Base-by-base conservation (phyloP, 2,797 vertebrate genomes). In the Pseudochirops cupreus region DNA sequence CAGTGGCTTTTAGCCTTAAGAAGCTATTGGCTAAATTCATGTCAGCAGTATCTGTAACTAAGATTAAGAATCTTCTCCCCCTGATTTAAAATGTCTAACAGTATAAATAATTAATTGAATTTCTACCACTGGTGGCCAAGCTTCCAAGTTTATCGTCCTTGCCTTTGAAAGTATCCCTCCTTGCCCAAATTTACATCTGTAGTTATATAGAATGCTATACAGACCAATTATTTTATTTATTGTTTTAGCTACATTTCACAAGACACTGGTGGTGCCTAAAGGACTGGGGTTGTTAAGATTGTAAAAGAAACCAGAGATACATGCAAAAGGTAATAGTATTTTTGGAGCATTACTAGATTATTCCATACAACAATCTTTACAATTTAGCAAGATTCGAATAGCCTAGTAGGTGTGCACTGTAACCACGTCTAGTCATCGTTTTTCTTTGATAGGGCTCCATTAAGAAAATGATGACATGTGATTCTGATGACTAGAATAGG, bases 71-170 rank as follows among this genome's bases (percentile, higher is more conserved):
- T 33, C n/a, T 0, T 9, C 52, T 18, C 21, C 29, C 90, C n/a
- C 2, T 26, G 26, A 33, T 13, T 46, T 59, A 90, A 57, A 50
- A 33, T 52, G 52, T 91, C 52, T 24, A 87, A 50, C 74, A 29
- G 0, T 4, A 21, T 13, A 31, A 91, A 28, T 33, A 13, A 4
- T 0, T 57, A 39, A 1, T 7, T 10, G 14, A 11, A 0, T 4
- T 58, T 39, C 16, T 24, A 46, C 14, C 3, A 1, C 21, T 29
- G 2, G 16, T 53, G 52, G 12, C 0, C 2, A 0, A 2, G 0
- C 6, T 0, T 14, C 31, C 28, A 9, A 13, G 2, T 28, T 18
- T 0, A 1, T 0, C 26, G 5, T 1, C 21, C 46, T 33, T 0
- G 0, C 24, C 3, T 56, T 82, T 31, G 26, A 53, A 14, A 9